These are phyloP conservation scores for Parnassius apollo DNA, from an alignment of 2,888 invertebrate genomes.

Conservation along the genomic window DNA sequence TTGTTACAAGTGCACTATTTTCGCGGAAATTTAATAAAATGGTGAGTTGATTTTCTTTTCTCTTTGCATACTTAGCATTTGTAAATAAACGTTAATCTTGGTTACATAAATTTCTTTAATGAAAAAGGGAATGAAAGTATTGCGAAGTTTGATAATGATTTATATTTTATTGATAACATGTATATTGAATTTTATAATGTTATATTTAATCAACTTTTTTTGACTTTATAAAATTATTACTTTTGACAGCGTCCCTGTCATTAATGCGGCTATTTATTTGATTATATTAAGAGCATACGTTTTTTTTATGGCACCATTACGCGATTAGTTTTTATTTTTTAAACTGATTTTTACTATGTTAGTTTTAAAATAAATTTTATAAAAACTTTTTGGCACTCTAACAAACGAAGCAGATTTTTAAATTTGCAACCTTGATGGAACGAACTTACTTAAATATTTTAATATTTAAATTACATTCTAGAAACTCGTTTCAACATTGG, in stretches of 20 bases:
- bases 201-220: no score
- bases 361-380: no score
- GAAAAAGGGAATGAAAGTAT: no score
- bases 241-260: slow-evolving; percentile 12
- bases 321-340: no score
- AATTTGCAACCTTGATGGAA: slow-evolving; percentile 12
- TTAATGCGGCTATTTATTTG: slow-evolving; percentile 6
- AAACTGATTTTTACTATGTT: no score
- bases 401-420: background rate
- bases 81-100: no score
- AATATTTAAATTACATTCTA: slow-evolving; percentile 11
- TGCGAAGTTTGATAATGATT: background rate
- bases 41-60: slow-evolving; percentile 45
- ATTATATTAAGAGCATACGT: background rate
- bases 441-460: slow-evolving; percentile 7
- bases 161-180: no score
- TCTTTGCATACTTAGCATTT: no score
- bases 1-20: slow-evolving; percentile 43
- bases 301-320: background rate
- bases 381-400: background rate
- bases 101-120: no score
- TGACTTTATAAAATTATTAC: background rate
- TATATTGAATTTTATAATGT: no score
- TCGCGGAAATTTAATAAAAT: slow-evolving; percentile 55
- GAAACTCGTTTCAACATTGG: slow-evolving; percentile 15